These are phyloP conservation scores for Mystacides longicornis DNA, from an alignment of 2,888 invertebrate species.

Conservation along the genomic window DNA sequence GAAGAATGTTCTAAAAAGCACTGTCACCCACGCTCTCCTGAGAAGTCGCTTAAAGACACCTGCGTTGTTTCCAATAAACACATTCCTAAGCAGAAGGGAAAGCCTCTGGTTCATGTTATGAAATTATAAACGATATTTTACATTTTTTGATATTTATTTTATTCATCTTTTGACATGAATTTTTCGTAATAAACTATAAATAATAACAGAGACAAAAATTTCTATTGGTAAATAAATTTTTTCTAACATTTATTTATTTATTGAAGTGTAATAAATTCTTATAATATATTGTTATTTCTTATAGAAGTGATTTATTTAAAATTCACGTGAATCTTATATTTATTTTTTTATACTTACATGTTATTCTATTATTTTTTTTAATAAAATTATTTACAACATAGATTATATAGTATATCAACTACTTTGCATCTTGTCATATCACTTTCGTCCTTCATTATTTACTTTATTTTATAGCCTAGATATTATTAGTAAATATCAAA, in stretches of 20 bases:
- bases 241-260: too few relatives aligned
- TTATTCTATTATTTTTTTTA: neutral
- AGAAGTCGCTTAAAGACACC: slow-evolving; percentile 48
- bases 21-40: slow-evolving; percentile 45
- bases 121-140: slow-evolving; percentile 17
- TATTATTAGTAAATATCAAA: slow-evolving; percentile 3
- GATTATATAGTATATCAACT: neutral
- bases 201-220: too few relatives aligned
- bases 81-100: slow-evolving; percentile 20
- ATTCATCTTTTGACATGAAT: too few relatives aligned
- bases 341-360: neutral
- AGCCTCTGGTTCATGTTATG: slow-evolving; percentile 20
- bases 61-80: slow-evolving; percentile 40
- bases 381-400: neutral
- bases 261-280: too few relatives aligned
- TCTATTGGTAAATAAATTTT: too few relatives aligned
- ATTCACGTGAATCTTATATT: too few relatives aligned
- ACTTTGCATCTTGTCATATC: slow-evolving; percentile 1
- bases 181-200: too few relatives aligned
- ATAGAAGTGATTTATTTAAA: too few relatives aligned
- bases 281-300: too few relatives aligned
- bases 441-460: slow-evolving; percentile 16
- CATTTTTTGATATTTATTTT: too few relatives aligned
- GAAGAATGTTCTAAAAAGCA: slow-evolving; percentile 50
- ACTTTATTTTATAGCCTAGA: too few relatives aligned